Base-by-base conservation (phyloP, 2,113 vertebrate genomes). In the Pseudorasbora parva region DNA sequence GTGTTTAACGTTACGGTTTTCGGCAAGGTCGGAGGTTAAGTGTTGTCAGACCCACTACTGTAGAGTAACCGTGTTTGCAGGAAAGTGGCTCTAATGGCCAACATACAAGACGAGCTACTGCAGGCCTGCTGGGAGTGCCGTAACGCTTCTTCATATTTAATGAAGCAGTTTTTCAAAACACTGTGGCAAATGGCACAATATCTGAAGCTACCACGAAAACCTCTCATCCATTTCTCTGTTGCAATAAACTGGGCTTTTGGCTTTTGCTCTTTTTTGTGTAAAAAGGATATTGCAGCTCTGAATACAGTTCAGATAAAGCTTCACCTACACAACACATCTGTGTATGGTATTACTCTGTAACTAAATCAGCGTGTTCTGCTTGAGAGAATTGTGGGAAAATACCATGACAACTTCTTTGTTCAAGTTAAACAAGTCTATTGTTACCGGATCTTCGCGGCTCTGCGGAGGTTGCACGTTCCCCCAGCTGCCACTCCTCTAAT, bases 1-100 rank as follows among this genome's bases (percentile, higher is more conserved):
- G 47, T 87, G 78, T 84, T 72, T 72, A 82, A 62, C 33, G 11
- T 62, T 75, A 75, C 69, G 78, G 43, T 75, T 72, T 64, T 47
- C 43, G 10, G 25, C 73, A 25, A 74, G 86, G 84, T 86, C 66
- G 84, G 60, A 74, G 86, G 78, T 89, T 87, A 89, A 89, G 75
- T 68, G 47, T 66, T 86, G 74, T 78, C 84, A 86, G 88, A 59
- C 78, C 60, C 78, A 76, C 62, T 54, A 62, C 79, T 54, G 62
- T 64, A 78, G 45, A 68, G 21, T 30, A 15, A 15, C 62, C 2
- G 30, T 51, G 45, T 80, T 43, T 69, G 78, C 3, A 5, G 56
- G 33, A 62, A 25, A 54, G 49, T 66, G 47, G 30, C 56, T 30
- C 27, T 51, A 68, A 27, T 51, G 66, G 33, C 49, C 62, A 76